Percentiles rank a stretch among this genome's conserved stretches.
phyloP scores from a whole-genome alignment of 2,888 invertebrate species.

The Latrodectus elegans region DNA sequence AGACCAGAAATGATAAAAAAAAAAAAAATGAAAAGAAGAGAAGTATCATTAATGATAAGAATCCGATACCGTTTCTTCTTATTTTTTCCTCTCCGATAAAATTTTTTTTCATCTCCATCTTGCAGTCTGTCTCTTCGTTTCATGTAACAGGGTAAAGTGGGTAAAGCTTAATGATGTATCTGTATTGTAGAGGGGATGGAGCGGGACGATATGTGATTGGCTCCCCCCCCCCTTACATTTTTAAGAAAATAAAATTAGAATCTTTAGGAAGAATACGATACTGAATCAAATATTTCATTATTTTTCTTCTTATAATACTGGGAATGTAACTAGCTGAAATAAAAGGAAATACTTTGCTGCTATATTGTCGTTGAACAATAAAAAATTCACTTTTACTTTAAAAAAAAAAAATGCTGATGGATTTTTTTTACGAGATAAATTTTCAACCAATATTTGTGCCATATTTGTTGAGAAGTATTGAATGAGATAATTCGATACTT shows the following conservation, averaged over 20 bases:
- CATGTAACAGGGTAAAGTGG: constrained; percentile 5
- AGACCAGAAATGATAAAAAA: constrained; percentile 1
- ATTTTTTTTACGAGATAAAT: too few relatives aligned
- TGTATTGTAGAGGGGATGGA: not conserved
- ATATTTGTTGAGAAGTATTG: too few relatives aligned
- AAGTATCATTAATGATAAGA: constrained; percentile 49
- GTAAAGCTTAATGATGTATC: constrained; percentile 25
- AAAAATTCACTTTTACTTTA: too few relatives aligned
- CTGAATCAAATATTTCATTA: not conserved
- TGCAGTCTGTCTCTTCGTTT: not conserved
- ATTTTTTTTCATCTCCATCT: not conserved
- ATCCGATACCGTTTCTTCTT: not conserved
- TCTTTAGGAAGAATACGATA: not conserved
- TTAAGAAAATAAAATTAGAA: not conserved
- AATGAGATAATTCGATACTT: too few relatives aligned
- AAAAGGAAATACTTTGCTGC: too few relatives aligned
- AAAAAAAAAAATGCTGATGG: too few relatives aligned
- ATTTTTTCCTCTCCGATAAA: not conserved
- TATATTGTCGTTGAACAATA: too few relatives aligned
- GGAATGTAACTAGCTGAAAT: too few relatives aligned
- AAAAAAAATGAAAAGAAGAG: constrained; percentile 21
- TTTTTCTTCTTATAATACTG: too few relatives aligned
- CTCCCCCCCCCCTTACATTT: not conserved
- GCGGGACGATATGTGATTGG: not conserved
- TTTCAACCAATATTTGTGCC: too few relatives aligned